Base-by-base conservation (phyloP, 2,888 invertebrate genomes). In the Sarcophaga rosellei region DNA sequence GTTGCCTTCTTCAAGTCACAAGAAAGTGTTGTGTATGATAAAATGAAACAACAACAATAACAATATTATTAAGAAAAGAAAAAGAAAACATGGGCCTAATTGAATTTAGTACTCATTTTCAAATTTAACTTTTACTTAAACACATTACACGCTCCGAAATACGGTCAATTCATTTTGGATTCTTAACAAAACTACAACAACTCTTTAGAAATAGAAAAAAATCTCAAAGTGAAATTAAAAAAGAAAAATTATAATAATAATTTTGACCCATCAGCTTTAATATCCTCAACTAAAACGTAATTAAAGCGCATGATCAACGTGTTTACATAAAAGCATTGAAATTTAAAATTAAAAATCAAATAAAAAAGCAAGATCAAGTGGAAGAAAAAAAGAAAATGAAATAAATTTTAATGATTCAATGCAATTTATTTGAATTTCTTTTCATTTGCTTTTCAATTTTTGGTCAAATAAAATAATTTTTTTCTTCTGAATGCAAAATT, bases 21-120 rank as follows among this genome's bases (percentile, higher is more conserved):
- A 35, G 35, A 35, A 35, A 35, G 35, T 35, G 35, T 35, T 35
- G 35, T 25, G 25, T 8, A 70, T 70, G 69, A 69, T 69, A 78
- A 69, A 78, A 69, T 17, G 78, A 23, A 53, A 44, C 8, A 79
- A 73, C 77, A 73, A 61, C 8, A 44, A 12, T 35, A 8, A 72
- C 3, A 35, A 69, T 47, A 74, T 44, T 45, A 68, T 44, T 77
- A 23, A 77, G 35, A 12, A 53, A 85, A 44, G 68, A 47, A 69
- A 66, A 81, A 70, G 70, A 61, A 75, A 84, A 84, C 70, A 76
- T 83, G 81, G 74, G 84, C 87, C 87, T 87, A 88, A 88, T 88
- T 88, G 69, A 88, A 88, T 88, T 88, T 88, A 86, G 83, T 86
- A 86, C 88, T 88, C 87, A 88, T 82, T 87, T 88, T 86, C 74